phyloP scores from a whole-genome alignment of 2,797 vertebrate species.

The Sebastes aleutianus region DNA sequence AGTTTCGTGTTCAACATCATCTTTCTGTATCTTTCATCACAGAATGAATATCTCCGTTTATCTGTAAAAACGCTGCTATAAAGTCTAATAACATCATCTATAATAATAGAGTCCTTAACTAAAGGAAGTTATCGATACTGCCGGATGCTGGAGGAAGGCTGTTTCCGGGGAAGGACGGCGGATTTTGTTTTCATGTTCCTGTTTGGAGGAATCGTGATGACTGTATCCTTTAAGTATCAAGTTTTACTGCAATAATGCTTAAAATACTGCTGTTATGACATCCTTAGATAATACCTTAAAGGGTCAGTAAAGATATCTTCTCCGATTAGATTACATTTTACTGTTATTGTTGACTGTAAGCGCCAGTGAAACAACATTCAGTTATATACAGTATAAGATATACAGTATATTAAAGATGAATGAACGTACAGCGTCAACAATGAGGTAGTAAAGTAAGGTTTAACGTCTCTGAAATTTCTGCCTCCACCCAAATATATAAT shows the following conservation, averaged over 20 bases:
- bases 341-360: too few species aligned
- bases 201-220: constrained; percentile 88
- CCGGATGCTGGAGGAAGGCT: constrained; percentile 89
- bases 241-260: background rate
- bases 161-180: constrained; percentile 87
- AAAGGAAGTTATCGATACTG: constrained; percentile 86
- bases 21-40: constrained; percentile 80
- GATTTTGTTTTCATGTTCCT: constrained; percentile 92
- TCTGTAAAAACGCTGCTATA: background rate
- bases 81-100: too few species aligned
- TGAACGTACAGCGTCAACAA: fast-evolving
- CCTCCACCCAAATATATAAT: too few species aligned
- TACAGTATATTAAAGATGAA: too few species aligned
- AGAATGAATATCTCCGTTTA: background rate
- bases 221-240: constrained; percentile 83
- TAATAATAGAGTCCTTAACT: constrained; percentile 41
- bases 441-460: too few species aligned
- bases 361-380: too few species aligned
- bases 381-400: too few species aligned
- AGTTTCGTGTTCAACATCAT: constrained; percentile 94
- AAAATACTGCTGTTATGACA: too few species aligned
- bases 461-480: fast-evolving
- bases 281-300: too few species aligned
- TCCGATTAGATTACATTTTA: too few species aligned
- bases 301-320: too few species aligned